phyloP scores from a whole-genome alignment of 1,140 invertebrate species.

The Rhysida immarginata region DNA sequence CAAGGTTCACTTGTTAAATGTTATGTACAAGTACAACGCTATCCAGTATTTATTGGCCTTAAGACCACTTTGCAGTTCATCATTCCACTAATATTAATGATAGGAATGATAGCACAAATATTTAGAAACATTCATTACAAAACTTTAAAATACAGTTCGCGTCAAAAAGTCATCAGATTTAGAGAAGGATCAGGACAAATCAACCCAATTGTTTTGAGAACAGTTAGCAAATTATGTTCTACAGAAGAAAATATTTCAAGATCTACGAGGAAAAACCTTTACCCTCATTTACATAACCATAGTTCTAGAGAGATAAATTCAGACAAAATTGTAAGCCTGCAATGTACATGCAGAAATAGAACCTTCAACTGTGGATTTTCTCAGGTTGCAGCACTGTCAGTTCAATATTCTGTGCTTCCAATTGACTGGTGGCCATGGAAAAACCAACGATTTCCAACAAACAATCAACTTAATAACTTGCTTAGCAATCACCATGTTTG shows the following conservation, averaged over 20 bases:
- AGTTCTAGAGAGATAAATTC: no score
- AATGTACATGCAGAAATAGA: not conserved
- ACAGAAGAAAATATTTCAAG: not conserved
- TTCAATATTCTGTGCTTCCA: slow-evolving; percentile 1
- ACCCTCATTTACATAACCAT: no score
- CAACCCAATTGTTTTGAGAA: not conserved
- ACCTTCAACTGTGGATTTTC: not conserved
- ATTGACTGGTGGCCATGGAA: slow-evolving; percentile 3
- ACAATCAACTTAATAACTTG: no score
- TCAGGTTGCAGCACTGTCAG: not conserved
- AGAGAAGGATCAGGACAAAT: not conserved
- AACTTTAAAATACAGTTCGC: not conserved
- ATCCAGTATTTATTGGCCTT: not conserved
- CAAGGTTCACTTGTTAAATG: not conserved
- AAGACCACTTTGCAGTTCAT: not conserved
- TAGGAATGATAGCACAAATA: not conserved
- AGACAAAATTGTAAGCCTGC: no score
- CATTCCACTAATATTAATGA: not conserved
- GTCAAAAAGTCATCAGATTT: slow-evolving; percentile 1
- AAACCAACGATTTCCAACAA: no score
- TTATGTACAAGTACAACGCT: not conserved
- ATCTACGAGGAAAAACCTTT: no score
- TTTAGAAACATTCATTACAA: not conserved
- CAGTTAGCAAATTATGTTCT: not conserved
- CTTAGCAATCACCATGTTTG: no score